Conservation (phyloP, 2,888 invertebrate genomes). For the Drosophila paranaensis region DNA sequence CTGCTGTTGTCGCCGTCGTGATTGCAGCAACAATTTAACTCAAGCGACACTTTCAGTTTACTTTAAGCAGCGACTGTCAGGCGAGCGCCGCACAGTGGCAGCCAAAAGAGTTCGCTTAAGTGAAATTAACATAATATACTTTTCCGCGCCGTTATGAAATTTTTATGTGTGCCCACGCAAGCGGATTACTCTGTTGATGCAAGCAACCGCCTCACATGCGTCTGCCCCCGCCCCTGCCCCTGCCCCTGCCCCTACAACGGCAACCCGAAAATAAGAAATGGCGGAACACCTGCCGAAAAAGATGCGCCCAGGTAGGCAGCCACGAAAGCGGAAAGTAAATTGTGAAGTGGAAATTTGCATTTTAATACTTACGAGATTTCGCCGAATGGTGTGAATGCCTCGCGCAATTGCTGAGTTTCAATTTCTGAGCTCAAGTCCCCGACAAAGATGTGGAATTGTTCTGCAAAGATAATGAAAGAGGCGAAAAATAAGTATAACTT, state of each 20-base stretch:
- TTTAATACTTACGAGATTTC: conserved; percentile 96
- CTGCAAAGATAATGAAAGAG: conserved; percentile 87
- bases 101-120: conserved; percentile 67
- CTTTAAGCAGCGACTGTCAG: conserved; percentile 29
- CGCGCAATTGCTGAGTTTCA: conserved; percentile 98
- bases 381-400: conserved; percentile 98
- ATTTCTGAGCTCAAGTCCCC: conserved; percentile 99
- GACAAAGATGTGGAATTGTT: conserved; percentile 99
- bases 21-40: conserved; percentile 41
- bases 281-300: conserved; percentile 12
- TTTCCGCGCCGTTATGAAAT: conserved; percentile 65
- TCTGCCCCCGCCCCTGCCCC: conserved; percentile 21
- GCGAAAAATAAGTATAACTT: conserved; percentile 15
- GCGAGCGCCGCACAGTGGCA: conserved; percentile 36
- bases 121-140: conserved; percentile 75
- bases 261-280: conserved; percentile 10
- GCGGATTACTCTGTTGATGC: conserved; percentile 31
- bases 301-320: conserved; percentile 1
- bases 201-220: conserved; percentile 45
- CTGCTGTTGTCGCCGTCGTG: conserved; percentile 2
- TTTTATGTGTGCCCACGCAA: conserved; percentile 57
- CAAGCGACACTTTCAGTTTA: conserved; percentile 47
- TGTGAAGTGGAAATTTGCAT: conserved; percentile 69
- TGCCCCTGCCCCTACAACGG: conserved; percentile 1
- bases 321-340: conserved; percentile 48